Base-by-base conservation (phyloP, 2,113 vertebrate species). In the Oxygymnocypris stewartii region DNA sequence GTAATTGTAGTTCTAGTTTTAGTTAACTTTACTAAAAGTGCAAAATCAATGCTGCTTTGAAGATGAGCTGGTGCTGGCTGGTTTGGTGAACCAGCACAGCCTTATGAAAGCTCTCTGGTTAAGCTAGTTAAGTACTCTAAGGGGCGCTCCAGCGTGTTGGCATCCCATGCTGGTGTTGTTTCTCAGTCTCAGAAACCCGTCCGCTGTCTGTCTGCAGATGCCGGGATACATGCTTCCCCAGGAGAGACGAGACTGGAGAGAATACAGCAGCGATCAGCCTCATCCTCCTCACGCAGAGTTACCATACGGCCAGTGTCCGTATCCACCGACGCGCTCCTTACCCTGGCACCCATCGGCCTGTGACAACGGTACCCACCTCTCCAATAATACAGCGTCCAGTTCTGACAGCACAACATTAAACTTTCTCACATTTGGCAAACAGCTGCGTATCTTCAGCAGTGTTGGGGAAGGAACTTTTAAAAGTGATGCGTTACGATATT, bases 231-330 rank as follows among this genome's bases (percentile, higher is more conserved):
- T 98, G 91, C 91, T 96, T 31, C 92, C 96, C 49, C 96, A 96
- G 0, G 98, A 99, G 4, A 94, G 97, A 74, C 95, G 93, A 78
- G 94, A 96, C 85, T 99, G 98, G 98, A 96, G 97, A 90, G 97
- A 98, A 2, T 98, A 95, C 40, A 88, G 93, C 10, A 88, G 95
- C 0, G 97, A 99, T 37, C 96, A 95, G 73, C 47, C 84, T 85
- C 91, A 93, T 83, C 92, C 90, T 51, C 89, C 95, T 0, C 97
- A 97, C 61, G 89, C 95, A 0, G 97, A 99, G 77, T 92, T 97
- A 87, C 92, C 96, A 2, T 98, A 97, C 76, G 47, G 94, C 87
- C 95, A 95, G 9, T 92, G 96, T 88, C 96, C 97, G 16, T 98
- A 97, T n/a, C 87, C 96, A 2, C 85, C 96, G 16, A 63, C 96